Conservation (phyloP, 2,888 invertebrate species). For the Ennomos quercinarius region DNA sequence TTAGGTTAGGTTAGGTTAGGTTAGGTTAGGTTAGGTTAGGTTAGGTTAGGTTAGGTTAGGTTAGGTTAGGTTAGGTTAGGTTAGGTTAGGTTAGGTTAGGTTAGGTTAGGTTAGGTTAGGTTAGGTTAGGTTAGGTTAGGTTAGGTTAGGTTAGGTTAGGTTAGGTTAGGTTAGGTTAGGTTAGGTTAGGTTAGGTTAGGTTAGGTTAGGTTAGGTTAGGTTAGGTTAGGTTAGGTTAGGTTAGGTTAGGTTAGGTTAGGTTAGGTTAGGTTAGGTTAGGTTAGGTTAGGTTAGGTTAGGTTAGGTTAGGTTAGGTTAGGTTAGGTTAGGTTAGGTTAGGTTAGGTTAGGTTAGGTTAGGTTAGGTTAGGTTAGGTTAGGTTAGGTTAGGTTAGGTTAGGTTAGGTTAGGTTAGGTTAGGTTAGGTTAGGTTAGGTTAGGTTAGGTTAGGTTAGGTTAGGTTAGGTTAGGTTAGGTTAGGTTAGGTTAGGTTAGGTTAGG, state of each 20-base stretch:
- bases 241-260: conserved; percentile 36
- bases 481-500: no score
- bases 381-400: conserved; percentile 42
- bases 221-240: conserved; percentile 36
- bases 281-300: conserved; percentile 37
- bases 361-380: conserved; percentile 40
- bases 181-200: conserved; percentile 34
- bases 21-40: no score
- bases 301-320: conserved; percentile 40
- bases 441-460: conserved; percentile 41
- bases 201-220: conserved; percentile 35
- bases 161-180: conserved; percentile 32
- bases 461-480: no score
- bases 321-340: conserved; percentile 42
- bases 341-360: conserved; percentile 40
- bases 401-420: conserved; percentile 39
- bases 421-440: conserved; percentile 38
- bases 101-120: no score
- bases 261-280: conserved; percentile 35
- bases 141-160: conserved; percentile 33
- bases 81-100: no score
- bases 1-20: no score
- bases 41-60: no score
- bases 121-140: no score
- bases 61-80: no score